These are phyloP conservation scores for Haliclona indistincta DNA, from an alignment of 37 sponge, comb jelly and placozoan genomes.

Conservation along the genomic window DNA sequence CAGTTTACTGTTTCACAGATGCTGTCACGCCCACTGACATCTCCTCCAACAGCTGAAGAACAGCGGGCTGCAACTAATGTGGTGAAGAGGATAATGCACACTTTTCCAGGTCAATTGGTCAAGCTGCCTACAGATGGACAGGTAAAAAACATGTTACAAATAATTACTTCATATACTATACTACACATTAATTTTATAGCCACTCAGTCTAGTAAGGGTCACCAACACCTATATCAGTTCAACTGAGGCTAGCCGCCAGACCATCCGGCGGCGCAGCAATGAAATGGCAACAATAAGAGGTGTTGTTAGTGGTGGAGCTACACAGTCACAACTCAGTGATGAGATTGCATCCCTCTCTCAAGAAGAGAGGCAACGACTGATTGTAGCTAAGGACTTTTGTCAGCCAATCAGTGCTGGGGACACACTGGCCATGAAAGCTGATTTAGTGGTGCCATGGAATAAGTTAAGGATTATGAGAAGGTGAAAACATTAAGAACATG, in stretches of 20 bases:
- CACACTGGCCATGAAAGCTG: slow-evolving; percentile 15
- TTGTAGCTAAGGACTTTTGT: background rate
- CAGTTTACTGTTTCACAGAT: background rate
- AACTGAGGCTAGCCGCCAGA: background rate
- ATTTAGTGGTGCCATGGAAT: slow-evolving; percentile 6
- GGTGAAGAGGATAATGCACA: background rate
- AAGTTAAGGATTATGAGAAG: slow-evolving; percentile 21
- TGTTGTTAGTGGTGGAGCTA: background rate
- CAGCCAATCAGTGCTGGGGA: background rate
- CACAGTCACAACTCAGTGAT: background rate
- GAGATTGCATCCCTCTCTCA: background rate
- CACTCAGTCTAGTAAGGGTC: background rate
- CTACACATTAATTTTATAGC: too few relatives aligned
- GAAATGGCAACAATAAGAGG: background rate
- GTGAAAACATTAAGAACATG: background rate
- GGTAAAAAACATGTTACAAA: too few relatives aligned
- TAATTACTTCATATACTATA: too few relatives aligned
- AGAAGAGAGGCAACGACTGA: background rate
- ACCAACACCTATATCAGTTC: background rate
- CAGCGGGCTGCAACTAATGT: background rate
- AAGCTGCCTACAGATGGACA: too few relatives aligned
- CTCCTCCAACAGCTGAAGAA: too few relatives aligned
- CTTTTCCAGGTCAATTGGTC: too few relatives aligned
- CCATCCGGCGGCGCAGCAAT: background rate
- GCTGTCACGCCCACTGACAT: too few relatives aligned